Conservation (phyloP, 2,797 vertebrate genomes). For the Sardinella longiceps region DNA sequence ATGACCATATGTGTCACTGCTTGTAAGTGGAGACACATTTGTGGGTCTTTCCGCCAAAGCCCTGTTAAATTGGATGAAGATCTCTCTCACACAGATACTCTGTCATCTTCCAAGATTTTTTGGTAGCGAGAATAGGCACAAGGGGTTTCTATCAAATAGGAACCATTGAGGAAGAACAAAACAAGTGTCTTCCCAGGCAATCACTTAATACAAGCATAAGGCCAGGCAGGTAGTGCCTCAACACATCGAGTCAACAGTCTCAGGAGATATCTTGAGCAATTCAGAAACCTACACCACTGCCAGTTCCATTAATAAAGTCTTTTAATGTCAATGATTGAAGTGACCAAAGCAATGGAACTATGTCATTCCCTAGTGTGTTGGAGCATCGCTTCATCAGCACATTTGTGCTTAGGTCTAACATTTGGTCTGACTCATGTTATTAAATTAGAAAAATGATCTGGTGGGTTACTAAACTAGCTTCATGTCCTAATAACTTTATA, state of each 20-base stretch:
- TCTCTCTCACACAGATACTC: slow-evolving; percentile 51
- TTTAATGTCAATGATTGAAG: too few relatives aligned
- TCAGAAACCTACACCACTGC: not conserved
- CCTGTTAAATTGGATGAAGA: slow-evolving; percentile 47
- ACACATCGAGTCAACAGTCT: not conserved
- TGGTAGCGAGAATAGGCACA: not conserved
- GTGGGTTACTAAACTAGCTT: too few relatives aligned
- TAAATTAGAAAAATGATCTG: too few relatives aligned
- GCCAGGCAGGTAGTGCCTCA: not conserved
- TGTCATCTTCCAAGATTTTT: slow-evolving; percentile 31
- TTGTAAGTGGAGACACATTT: slow-evolving; percentile 55
- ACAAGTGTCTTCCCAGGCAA: not conserved
- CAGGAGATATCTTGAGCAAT: not conserved
- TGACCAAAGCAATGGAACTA: too few relatives aligned
- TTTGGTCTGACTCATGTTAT: too few relatives aligned
- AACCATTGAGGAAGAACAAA: not conserved
- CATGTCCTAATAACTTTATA: too few relatives aligned
- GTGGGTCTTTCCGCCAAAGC: slow-evolving; percentile 53
- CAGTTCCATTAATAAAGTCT: not conserved
- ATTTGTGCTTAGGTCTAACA: too few relatives aligned
- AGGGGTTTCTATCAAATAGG: not conserved
- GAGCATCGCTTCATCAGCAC: too few relatives aligned
- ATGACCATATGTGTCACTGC: slow-evolving; percentile 52
- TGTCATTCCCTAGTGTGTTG: too few relatives aligned
- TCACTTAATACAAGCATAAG: not conserved